These are phyloP conservation scores for Cyprinodon tularosa DNA, from an alignment of 2,113 vertebrate species.

Conservation along the genomic window DNA sequence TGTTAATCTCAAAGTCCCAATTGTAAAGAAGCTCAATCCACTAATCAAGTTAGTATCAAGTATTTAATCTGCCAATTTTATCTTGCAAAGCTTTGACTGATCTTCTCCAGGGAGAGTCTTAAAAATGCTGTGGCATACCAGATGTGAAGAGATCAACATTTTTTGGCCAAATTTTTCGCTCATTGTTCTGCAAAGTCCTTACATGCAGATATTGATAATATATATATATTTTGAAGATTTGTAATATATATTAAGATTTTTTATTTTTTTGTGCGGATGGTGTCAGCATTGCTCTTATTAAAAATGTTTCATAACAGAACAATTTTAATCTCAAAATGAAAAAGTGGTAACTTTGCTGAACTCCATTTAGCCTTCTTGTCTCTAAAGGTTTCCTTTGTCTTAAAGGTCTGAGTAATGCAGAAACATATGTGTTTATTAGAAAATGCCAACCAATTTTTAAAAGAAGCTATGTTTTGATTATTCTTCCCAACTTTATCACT, in stretches of 20 bases:
- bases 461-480: no score
- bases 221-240: not conserved
- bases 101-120: not conserved
- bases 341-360: not conserved
- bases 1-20: not conserved
- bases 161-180: not conserved
- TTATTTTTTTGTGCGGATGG: not conserved
- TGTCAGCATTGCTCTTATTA: not conserved
- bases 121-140: no score
- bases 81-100: not conserved
- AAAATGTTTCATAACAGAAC: not conserved
- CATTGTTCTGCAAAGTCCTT: not conserved
- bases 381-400: not conserved
- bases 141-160: not conserved
- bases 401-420: not conserved
- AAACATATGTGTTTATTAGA: no score
- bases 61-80: not conserved
- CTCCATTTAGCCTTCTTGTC: not conserved
- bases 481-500: no score
- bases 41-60: not conserved
- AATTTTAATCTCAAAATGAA: not conserved
- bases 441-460: no score
- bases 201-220: not conserved
- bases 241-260: not conserved
- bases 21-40: not conserved